Conservation (phyloP, 2,113 vertebrate species). For the Notarius quadriscutis region DNA sequence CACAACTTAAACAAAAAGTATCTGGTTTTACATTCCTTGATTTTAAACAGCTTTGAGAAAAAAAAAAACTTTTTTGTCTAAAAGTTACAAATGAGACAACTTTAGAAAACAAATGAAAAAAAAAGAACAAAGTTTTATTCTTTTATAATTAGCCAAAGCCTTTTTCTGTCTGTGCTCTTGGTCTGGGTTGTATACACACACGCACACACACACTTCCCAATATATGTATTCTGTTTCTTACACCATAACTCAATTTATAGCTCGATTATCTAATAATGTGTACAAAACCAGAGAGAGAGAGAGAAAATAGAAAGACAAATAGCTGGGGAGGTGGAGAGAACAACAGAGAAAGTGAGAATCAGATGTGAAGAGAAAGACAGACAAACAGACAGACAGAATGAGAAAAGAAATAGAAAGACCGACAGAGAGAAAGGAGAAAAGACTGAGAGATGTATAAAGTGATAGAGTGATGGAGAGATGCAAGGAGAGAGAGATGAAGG, state of each 20-base stretch:
- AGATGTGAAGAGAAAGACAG: not conserved
- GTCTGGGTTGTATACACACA: not conserved
- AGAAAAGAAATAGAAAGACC: not conserved
- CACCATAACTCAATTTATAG: constrained; percentile 17
- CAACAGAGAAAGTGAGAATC: not conserved
- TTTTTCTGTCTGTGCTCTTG: not conserved
- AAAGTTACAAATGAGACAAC: not conserved
- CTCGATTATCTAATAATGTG: constrained; percentile 16
- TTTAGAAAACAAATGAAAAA: not conserved
- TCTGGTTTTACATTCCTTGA: not conserved
- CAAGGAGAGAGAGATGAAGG: not conserved
- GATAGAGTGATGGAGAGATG: not conserved
- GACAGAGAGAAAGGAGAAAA: not conserved
- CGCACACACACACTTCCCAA: constrained; percentile 10
- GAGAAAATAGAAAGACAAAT: not conserved
- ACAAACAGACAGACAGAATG: not conserved
- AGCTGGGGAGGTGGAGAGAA: no score
- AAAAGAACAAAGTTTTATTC: not conserved
- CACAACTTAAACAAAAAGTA: not conserved
- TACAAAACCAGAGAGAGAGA: constrained; percentile 12
- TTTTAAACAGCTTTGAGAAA: not conserved
- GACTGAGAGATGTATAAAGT: not conserved
- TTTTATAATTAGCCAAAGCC: not conserved
- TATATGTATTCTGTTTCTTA: not conserved
- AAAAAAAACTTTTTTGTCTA: not conserved